Evolutionary conservation across 2,888 invertebrate species (phyloP), one percentile per base, ranked within the genome.

Genomic region (Thelaira solivaga): DNA sequence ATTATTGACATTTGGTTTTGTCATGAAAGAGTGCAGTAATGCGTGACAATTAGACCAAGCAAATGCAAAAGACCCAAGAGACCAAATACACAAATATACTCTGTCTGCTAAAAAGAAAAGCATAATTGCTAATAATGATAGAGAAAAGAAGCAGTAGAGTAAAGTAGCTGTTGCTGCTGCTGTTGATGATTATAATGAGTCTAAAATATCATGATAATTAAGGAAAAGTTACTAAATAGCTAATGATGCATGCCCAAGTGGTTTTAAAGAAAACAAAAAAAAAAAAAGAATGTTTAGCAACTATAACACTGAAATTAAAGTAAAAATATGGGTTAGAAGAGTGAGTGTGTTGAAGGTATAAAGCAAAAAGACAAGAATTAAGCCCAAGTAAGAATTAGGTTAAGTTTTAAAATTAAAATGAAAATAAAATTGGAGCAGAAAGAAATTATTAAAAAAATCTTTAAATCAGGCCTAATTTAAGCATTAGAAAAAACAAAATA

Each of bases 1-100:
- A 78, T 78, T 78, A 78, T 78, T 78, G 78, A 78, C 74, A 78
- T 74, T 78, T 22, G 68, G 64, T 53, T 73, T 74, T 74, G 77
- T 78, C 77, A 74, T 78, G 69, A 61, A 53, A 65, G 39, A 64
- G 59, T 74, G 77, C 68, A 78, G 59, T 74, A 74, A 74, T 69
- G 78, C 74, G 53, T 78, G 74, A 78, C 78, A 78, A 65, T 64
- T 78, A 51, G 69, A 74, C 53, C 64, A 61, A 64, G 20, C 36
- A 26, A 47, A 65, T 22, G 16, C 39, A 61, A 55, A 29, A 8
- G 18, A 31, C 29, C 34, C 22, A 62, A 43, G 31, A 11, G 29
- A 47, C n/a, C 53, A 61, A 47, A 18, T 18, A 29, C 13, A 6
- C n/a, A 31, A 47, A 24, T 20, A 36, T 18, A 55, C 36, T 43